These are phyloP conservation scores for Triplophysa dalaica DNA, from an alignment of 2,113 vertebrate genomes.

Conservation along the genomic window DNA sequence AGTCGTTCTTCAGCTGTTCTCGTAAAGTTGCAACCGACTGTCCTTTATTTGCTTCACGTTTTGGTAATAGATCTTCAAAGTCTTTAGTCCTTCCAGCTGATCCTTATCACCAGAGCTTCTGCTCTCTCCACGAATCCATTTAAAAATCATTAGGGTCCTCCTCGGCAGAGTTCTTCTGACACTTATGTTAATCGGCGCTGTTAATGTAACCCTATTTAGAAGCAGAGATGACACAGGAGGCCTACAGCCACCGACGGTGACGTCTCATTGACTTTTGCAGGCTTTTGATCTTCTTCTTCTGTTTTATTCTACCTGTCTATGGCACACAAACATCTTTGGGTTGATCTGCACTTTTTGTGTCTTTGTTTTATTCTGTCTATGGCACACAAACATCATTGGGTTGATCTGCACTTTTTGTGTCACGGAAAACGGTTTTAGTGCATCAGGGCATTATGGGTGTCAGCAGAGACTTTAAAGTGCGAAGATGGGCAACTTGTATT, in stretches of 20 bases:
- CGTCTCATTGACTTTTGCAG: slow-evolving; percentile 9
- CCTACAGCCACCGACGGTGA: slow-evolving; percentile 46
- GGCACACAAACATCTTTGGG: background rate
- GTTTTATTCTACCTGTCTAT: background rate
- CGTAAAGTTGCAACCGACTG: background rate
- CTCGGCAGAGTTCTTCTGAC: slow-evolving; percentile 59
- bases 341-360: too few species aligned
- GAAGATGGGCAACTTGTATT: too few species aligned
- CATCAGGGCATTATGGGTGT: background rate
- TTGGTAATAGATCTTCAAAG: slow-evolving; percentile 10
- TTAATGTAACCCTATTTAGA: slow-evolving; percentile 70
- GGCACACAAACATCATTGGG: background rate
- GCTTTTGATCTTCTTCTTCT: background rate
- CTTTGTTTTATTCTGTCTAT: too few species aligned
- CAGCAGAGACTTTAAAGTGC: background rate
- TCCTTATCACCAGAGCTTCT: slow-evolving; percentile 20
- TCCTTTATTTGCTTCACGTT: slow-evolving; percentile 7
- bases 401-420: too few species aligned
- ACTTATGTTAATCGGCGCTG: slow-evolving; percentile 70
- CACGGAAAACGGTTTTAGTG: too few species aligned
- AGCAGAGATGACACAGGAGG: slow-evolving; percentile 61
- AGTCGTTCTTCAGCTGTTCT: too few species aligned
- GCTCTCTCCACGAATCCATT: slow-evolving; percentile 32
- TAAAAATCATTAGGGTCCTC: slow-evolving; percentile 55
- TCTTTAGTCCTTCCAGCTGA: slow-evolving; percentile 25